Percentiles rank a stretch among this genome's conserved stretches.
phyloP scores from a whole-genome alignment of 2,113 vertebrate genomes.

The Salvator merianae region DNA sequence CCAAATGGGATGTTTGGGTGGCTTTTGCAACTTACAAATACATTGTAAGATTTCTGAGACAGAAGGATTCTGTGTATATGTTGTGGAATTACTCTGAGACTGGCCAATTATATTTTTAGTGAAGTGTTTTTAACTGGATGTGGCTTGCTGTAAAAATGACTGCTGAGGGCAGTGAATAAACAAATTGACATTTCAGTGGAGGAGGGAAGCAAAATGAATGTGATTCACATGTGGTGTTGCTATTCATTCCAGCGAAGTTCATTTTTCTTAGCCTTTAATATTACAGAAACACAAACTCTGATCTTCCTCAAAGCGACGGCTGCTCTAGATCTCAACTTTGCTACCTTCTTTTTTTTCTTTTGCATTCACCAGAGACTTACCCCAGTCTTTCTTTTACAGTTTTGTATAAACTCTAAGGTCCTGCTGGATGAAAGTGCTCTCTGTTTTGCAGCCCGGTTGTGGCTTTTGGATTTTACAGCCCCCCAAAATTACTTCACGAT shows the following conservation, averaged over 20 bases:
- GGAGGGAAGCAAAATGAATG: not conserved
- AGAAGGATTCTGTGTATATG: not conserved
- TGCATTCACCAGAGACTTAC: conserved; percentile 44
- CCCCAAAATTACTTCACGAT: conserved; percentile 71
- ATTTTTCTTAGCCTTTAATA: not conserved
- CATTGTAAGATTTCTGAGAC: not conserved
- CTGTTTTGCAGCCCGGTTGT: conserved; percentile 60
- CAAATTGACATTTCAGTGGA: not conserved
- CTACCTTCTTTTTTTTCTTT: conserved; percentile 22
- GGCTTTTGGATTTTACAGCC: conserved; percentile 72
- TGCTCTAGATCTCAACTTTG: conserved; percentile 3
- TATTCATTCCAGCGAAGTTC: accelerated
- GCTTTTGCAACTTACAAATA: not conserved
- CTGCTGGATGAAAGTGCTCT: conserved; percentile 64
- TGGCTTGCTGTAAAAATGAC: not conserved
- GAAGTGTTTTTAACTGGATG: not conserved
- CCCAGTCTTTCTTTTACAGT: conserved; percentile 53
- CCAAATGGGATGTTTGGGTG: not conserved
- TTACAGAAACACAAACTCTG: accelerated
- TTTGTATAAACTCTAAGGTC: conserved; percentile 67
- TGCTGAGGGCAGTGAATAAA: not conserved
- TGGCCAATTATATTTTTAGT: not conserved
- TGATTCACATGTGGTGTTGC: accelerated
- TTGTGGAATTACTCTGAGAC: not conserved
- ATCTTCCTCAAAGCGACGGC: not conserved